Evolutionary conservation across 2,113 vertebrate genomes (phyloP), one percentile per base, ranked within the genome.

Genomic region (Microcebus jonahi): DNA sequence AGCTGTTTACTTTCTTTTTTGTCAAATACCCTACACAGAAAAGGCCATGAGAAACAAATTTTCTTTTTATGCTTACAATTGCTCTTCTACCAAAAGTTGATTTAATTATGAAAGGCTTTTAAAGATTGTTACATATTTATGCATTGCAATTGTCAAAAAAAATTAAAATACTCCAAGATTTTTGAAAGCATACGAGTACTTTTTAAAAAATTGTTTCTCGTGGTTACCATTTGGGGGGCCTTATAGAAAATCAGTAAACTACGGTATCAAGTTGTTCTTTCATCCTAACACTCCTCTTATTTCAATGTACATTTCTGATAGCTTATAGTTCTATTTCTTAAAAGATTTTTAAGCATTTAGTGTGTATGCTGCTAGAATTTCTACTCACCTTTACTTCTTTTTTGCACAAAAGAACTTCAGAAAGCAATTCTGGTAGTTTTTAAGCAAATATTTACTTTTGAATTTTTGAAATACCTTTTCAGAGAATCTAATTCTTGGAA

Each of bases 401-500:
- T 48, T 48, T 77, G 25, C n/a, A 0, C 68, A 71, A 70, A 76
- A 91, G 81, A 86, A 86, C n/a, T 71, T 6, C 25, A 70, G 63
- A 21, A 76, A 86, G 53, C 53, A n/a, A 79, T 86, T n/a, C 15
- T 29, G 45, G 31, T 45, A 23, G 73, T 55, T 73, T 87, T 87
- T 65, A 61, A 91, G 63, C 23, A 10, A 53, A 73, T 14, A 55
- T 42, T 73, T 91, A 55, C 55, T 80, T 80, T 45, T 23, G 42
- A 80, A 42, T n/a, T 91, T 80, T 81, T 81, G 65, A 87, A 23
- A 29, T 55, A 55, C 17, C 20, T 20, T 63, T 81, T 63, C 25
- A 91, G 45, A 95, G 88, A 91, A 73, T 81, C 82, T 13, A 42
- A 80, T 42, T n/a, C 68, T 87, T 55, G 23, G 65, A 80, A 87